phyloP scores from a whole-genome alignment of 2,888 invertebrate genomes.

The Pherbina coryleti region DNA sequence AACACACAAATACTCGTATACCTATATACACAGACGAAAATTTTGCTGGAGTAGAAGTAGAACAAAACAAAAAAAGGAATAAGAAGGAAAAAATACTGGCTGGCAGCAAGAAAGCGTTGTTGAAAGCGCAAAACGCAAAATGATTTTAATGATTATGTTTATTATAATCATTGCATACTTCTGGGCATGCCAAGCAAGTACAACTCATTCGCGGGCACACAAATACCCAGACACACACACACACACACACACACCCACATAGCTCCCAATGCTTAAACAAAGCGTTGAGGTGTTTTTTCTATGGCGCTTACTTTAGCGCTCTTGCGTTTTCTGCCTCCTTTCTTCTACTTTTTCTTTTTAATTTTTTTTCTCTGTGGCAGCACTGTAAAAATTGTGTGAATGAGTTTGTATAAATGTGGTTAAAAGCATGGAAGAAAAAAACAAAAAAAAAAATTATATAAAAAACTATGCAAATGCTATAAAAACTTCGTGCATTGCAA shows the following conservation, averaged over 20 bases:
- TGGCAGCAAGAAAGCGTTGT: not conserved
- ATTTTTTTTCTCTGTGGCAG: not conserved
- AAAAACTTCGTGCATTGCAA: not conserved
- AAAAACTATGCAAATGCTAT: not conserved
- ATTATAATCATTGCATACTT: constrained; percentile 34
- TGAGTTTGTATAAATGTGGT: constrained; percentile 17
- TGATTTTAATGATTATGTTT: constrained; percentile 31
- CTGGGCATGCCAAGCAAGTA: not conserved
- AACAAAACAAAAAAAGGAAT: not conserved
- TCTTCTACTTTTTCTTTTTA: not conserved
- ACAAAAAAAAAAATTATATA: not conserved
- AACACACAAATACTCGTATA: not conserved
- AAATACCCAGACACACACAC: too few relatives aligned
- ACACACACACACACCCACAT: not conserved
- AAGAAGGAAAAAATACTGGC: not conserved
- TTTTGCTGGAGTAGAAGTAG: not conserved
- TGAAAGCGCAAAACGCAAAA: constrained; percentile 11
- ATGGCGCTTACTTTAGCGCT: not conserved
- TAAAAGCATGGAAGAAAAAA: not conserved
- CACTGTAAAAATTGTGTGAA: constrained; percentile 14
- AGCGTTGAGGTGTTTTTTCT: not conserved
- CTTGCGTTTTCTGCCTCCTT: not conserved
- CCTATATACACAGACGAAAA: not conserved
- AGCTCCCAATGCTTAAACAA: not conserved
- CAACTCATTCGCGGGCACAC: not conserved